These are phyloP conservation scores for Austrofundulus limnaeus DNA, from an alignment of 2,113 vertebrate genomes.

Conservation along the genomic window DNA sequence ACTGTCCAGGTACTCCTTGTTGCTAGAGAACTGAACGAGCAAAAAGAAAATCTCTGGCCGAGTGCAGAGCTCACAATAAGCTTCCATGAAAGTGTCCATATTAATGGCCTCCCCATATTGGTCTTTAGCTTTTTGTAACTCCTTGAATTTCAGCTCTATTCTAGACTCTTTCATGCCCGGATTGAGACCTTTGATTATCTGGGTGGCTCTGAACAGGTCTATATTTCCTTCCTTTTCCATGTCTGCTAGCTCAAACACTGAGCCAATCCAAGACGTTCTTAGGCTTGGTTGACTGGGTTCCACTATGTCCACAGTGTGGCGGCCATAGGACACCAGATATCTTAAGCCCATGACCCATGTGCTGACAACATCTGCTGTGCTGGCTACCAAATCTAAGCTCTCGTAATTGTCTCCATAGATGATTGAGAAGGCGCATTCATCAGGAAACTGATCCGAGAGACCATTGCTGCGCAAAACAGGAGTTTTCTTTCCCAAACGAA, in stretches of 20 bases:
- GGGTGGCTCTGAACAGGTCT: constrained; percentile 84
- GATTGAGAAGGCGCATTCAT: constrained; percentile 92
- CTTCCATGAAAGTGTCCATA: constrained; percentile 86
- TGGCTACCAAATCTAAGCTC: constrained; percentile 89
- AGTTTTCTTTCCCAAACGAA: constrained; percentile 91
- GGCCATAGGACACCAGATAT: constrained; percentile 89
- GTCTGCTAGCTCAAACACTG: constrained; percentile 86
- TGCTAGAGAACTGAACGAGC: constrained; percentile 92
- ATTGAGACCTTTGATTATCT: constrained; percentile 89
- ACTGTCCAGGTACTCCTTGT: constrained; percentile 90
- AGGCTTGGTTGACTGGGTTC: constrained; percentile 84
- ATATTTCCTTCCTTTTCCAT: constrained; percentile 83
- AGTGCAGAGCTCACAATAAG: constrained; percentile 91
- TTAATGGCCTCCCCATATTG: constrained; percentile 80
- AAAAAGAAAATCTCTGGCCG: constrained; percentile 91
- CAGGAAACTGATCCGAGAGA: constrained; percentile 90
- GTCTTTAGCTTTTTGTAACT: constrained; percentile 87
- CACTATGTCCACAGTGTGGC: constrained; percentile 80
- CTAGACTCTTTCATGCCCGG: constrained; percentile 89
- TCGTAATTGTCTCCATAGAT: constrained; percentile 94
- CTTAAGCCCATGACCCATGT: constrained; percentile 94
- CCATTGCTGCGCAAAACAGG: constrained; percentile 89
- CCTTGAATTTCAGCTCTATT: constrained; percentile 91
- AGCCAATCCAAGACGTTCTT: constrained; percentile 88
- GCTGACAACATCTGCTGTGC: constrained; percentile 87